Conservation (phyloP, 2,797 vertebrate species). For the Rhinoraja longicauda region DNA sequence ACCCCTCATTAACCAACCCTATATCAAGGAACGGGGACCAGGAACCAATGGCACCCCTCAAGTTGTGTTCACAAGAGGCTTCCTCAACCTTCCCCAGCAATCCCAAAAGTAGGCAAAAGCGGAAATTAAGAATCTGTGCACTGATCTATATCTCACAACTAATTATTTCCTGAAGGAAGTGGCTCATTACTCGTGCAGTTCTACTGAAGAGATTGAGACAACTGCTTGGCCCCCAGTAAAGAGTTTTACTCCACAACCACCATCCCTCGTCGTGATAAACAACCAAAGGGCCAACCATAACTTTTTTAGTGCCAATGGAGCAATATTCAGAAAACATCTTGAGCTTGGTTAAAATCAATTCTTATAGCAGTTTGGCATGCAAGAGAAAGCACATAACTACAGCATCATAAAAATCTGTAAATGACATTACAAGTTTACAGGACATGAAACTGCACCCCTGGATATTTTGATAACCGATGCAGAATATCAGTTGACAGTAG, state of each 20-base stretch:
- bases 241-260: neutral
- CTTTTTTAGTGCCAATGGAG: neutral
- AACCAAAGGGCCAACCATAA: neutral
- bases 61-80: neutral
- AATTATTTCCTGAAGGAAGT: conserved; percentile 13
- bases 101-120: neutral
- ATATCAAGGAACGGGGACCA: neutral
- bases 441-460: neutral
- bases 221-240: neutral
- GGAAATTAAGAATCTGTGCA: neutral
- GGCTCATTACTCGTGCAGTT: neutral
- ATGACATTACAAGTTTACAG: neutral
- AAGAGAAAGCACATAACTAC: neutral
- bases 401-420: conserved; percentile 25
- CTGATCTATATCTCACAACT: neutral
- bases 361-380: neutral
- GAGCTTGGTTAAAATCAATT: neutral
- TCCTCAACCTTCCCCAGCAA: neutral
- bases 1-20: neutral
- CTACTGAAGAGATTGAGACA: neutral
- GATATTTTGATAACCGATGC: conserved; percentile 19
- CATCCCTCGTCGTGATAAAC: neutral
- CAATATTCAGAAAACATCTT: neutral
- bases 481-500: conserved; percentile 26
- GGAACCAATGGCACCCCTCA: neutral